Base-by-base conservation (phyloP, 2,113 vertebrate species). In the Halcyon malimbica region DNA sequence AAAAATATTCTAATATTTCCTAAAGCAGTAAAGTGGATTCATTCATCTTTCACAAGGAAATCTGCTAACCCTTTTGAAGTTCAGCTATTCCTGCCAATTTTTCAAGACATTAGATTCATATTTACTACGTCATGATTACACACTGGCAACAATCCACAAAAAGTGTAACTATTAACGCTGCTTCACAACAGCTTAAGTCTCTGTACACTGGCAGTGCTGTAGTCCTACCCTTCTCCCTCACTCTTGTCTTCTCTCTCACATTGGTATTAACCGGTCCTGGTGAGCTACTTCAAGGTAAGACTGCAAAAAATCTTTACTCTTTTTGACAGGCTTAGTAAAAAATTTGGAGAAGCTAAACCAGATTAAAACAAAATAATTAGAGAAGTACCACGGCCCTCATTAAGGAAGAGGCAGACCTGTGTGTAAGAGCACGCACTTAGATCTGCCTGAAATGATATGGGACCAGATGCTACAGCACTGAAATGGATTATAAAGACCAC, bases 41-140 rank as follows among this genome's bases (percentile, higher is more conserved):
- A 23, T 68, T 35, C 11, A 79, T n/a, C n/a, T 67, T 50, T 80
- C 59, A 87, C 41, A 18, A 77, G 42, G 44, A 89, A 81, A 51
- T 37, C 3, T 2, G n/a, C 59, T 73, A 93, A 50, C 16, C 9
- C 3, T 5, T 92, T 13, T 68, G 7, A 90, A 62, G 44, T 77
- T 77, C 86, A 60, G 59, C 50, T 96, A 65, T 15, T 92, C 53
- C 60, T 89, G 73, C n/a, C 87, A 74, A 28, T 69, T 89, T 65
- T 69, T 77, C 33, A 74, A 59, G 64, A 70, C 21, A 51, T 31
- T 50, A 77, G 24, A 48, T 86, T 89, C 31, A 5, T 70, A 70
- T 93, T 93, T 84, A 86, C 83, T 69, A 75, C 62, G 59, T 8
- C 48, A n/a, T 33, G 31, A 84, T 78, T 68, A 84, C 42, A 93